Evolutionary conservation across 2,797 vertebrate species (phyloP).

Genomic region (Clamator glandarius): DNA sequence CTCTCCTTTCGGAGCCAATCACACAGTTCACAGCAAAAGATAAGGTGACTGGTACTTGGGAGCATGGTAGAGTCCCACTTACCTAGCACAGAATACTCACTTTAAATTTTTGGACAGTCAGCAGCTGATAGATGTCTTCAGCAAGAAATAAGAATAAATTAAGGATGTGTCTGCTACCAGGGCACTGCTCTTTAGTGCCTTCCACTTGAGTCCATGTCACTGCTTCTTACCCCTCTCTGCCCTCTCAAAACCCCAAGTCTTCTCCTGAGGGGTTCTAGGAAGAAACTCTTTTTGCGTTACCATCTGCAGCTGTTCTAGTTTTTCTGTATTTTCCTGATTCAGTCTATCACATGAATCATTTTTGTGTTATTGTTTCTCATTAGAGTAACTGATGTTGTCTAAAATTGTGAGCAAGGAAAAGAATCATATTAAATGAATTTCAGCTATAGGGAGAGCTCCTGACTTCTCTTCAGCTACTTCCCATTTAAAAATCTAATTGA

Average conservation of each 20-base stretch:
- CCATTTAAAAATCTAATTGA: neutral
- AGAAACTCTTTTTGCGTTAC: neutral
- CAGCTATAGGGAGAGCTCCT: neutral
- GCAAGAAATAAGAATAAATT: neutral
- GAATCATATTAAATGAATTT: neutral
- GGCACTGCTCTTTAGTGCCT: neutral
- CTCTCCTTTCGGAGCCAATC: neutral
- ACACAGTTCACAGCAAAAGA: fast-evolving
- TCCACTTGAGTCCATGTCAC: neutral
- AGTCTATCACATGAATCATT: neutral
- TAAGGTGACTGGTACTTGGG: neutral
- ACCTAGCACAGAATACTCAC: neutral
- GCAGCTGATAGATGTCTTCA: neutral
- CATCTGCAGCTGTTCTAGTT: neutral
- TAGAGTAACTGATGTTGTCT: neutral
- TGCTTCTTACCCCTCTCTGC: fast-evolving
- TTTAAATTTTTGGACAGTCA: neutral
- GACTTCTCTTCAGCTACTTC: neutral
- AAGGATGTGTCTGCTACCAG: neutral
- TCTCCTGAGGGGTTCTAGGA: neutral
- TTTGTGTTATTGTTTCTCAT: neutral
- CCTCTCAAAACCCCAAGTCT: neutral
- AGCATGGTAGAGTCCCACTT: neutral
- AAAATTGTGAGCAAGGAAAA: neutral
- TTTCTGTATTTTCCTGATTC: neutral